Conservation (phyloP, 2,113 vertebrate genomes). For the Semnopithecus entellus region DNA sequence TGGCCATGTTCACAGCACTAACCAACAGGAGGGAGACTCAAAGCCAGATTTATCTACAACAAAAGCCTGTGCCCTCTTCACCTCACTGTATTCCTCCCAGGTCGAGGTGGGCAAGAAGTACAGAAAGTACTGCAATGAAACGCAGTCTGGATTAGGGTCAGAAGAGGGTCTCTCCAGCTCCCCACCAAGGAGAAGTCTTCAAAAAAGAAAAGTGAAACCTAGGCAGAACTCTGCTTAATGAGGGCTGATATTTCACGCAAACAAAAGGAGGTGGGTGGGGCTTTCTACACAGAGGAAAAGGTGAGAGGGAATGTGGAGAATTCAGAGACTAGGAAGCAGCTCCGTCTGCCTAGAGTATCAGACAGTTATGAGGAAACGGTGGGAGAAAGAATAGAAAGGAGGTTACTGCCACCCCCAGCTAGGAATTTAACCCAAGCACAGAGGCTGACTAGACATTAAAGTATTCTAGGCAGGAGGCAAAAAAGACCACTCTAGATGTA, state of each 20-base stretch:
- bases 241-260: not conserved
- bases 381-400: not conserved
- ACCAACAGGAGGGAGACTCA: not conserved
- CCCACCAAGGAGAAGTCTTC: not conserved
- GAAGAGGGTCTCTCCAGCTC: not conserved
- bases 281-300: not conserved
- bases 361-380: not conserved
- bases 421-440: not conserved
- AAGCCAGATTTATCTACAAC: not conserved
- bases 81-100: not conserved
- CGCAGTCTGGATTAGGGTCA: not conserved
- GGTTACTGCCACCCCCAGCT: accelerated
- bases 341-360: not conserved
- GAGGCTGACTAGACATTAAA: not conserved
- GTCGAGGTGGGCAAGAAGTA: not conserved
- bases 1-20: not conserved
- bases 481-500: not conserved
- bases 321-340: not conserved
- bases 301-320: not conserved
- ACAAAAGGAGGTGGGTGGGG: not conserved
- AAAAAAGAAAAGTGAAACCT: not conserved
- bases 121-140: not conserved
- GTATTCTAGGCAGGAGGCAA: no score
- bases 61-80: not conserved
- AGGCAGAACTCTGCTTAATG: not conserved